phyloP scores from a whole-genome alignment of 2,888 invertebrate species.

The Phalera bucephala region DNA sequence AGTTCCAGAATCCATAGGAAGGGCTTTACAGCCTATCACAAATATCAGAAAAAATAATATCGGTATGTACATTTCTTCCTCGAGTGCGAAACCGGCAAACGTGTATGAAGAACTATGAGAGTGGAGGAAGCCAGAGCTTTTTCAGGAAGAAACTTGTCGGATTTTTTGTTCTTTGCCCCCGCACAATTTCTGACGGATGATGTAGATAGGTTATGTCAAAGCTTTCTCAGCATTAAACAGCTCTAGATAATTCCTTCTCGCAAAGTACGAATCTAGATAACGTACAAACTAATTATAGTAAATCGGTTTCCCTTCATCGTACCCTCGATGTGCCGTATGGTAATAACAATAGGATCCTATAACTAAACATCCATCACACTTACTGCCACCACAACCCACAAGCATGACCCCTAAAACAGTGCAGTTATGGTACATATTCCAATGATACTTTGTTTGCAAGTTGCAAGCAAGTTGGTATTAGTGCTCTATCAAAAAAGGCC shows the following conservation, averaged over 20 bases:
- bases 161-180: too few relatives aligned
- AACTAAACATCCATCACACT: conserved; percentile 6
- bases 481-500: conserved; percentile 49
- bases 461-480: conserved; percentile 16
- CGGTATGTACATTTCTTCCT: too few relatives aligned
- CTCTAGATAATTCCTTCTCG: conserved; percentile 36
- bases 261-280: conserved; percentile 55
- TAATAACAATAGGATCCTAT: conserved; percentile 47
- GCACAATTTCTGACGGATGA: too few relatives aligned
- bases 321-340: conserved; percentile 59
- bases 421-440: background rate
- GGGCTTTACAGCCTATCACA: too few relatives aligned
- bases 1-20: too few relatives aligned
- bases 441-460: background rate
- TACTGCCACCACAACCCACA: background rate
- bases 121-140: too few relatives aligned
- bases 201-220: too few relatives aligned
- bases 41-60: too few relatives aligned
- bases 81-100: too few relatives aligned
- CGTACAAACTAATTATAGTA: conserved; percentile 69
- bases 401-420: background rate
- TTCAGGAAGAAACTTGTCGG: too few relatives aligned
- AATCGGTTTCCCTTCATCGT: conserved; percentile 47
- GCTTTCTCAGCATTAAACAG: too few relatives aligned
- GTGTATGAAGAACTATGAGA: too few relatives aligned